phyloP scores from a whole-genome alignment of 2,797 vertebrate genomes.

The Phoebastria nigripes region DNA sequence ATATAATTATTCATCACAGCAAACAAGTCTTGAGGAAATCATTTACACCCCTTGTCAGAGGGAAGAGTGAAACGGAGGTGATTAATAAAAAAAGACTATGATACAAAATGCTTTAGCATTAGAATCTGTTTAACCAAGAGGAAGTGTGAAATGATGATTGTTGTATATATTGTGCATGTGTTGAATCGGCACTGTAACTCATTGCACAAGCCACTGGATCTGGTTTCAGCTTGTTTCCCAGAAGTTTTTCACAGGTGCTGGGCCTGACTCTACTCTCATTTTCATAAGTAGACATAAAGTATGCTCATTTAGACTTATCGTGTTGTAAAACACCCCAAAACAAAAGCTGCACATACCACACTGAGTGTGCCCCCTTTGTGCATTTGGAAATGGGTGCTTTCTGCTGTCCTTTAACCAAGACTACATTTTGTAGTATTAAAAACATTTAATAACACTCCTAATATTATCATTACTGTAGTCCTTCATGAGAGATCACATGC shows the following conservation, averaged over 20 bases:
- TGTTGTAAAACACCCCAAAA: background rate
- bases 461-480: background rate
- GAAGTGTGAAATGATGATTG: background rate
- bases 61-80: background rate
- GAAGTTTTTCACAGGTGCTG: background rate
- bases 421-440: background rate
- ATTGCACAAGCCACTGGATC: background rate
- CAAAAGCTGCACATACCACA: background rate
- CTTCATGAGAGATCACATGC: background rate
- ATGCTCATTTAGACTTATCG: fast-evolving
- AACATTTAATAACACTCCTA: background rate
- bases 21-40: background rate
- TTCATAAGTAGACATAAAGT: background rate
- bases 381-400: background rate
- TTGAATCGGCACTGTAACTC: background rate
- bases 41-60: background rate
- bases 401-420: background rate
- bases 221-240: background rate
- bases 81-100: background rate
- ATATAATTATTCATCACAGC: background rate
- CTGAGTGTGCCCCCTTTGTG: background rate
- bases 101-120: background rate
- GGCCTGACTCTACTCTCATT: background rate
- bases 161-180: background rate
- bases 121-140: background rate